Evolutionary conservation across 2,797 vertebrate genomes (phyloP), one percentile per base, ranked within the genome.

Genomic region (Pipistrellus nathusii): DNA sequence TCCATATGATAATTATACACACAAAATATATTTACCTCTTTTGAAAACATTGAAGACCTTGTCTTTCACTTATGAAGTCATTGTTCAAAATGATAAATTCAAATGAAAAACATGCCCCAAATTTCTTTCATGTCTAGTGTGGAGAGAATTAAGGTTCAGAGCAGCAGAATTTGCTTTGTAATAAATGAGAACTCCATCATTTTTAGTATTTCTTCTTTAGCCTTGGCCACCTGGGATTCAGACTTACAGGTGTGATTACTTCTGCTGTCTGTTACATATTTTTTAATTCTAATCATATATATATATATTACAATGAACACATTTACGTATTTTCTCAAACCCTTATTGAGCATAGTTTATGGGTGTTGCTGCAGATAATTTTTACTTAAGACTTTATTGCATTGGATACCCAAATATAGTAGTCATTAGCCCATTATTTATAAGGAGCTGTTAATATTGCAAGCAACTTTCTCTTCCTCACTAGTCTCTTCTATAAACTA

Each of bases 191-290:
- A 66, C 2, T 21, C 17, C 35, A 75, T 80, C 41, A 44, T 2
- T 35, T 30, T 88, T 35, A 71, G 20, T 73, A 68, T 80, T 77
- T 57, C n/a, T 93, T 85, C 32, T 68, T 89, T 78, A 73, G 20
- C 10, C 18, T 73, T 90, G 10, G 27, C 30, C 41, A 15, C 30
- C 32, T 80, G 17, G 7, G 46, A 6, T 53, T 77, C 5, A 38
- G 27, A 75, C 17, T 82, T 83, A 89, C 8, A 35, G 17, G 75
- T 81, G 27, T 55, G 51, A 30, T 86, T 73, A 46, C 1, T 78
- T 83, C 14, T 53, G 30, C 32, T 2, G 13, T 53, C 12, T 77
- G 4, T 75, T 62, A 62, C 5, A 23, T 32, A 32, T 59, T 78
- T 77, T 75, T 51, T 89, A 77, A n/a, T 71, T 76, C 15, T 77